Conservation (phyloP, 1,140 invertebrate genomes). For the Macrobrachium nipponense region DNA sequence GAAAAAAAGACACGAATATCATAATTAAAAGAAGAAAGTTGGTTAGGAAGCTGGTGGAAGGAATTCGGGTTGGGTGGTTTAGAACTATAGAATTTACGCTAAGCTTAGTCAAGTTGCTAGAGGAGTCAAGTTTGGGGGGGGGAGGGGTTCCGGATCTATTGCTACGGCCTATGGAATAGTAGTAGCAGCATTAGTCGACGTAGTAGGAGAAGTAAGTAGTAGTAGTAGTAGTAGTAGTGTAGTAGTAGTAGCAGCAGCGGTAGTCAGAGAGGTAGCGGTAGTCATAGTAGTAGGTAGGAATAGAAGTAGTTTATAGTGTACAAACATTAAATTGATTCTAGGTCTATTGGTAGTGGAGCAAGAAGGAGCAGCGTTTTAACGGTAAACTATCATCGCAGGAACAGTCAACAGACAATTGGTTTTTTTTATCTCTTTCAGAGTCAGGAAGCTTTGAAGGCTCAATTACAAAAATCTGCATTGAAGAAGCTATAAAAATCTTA, state of each 20-base stretch:
- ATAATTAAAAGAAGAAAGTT: not conserved
- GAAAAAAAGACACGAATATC: not conserved
- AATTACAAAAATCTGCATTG: constrained; percentile 23
- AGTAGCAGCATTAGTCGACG: constrained; percentile 26
- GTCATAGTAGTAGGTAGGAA: constrained; percentile 10
- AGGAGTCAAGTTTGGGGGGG: no score
- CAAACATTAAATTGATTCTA: constrained; percentile 53
- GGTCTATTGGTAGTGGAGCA: constrained; percentile 46
- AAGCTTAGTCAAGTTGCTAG: constrained; percentile 32
- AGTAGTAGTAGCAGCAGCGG: constrained; percentile 10
- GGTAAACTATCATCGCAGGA: constrained; percentile 57
- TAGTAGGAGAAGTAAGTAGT: constrained; percentile 30
- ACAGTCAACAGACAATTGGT: constrained; percentile 52
- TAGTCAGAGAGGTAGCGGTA: constrained; percentile 19
- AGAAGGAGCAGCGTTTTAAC: constrained; percentile 40
- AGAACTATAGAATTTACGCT: constrained; percentile 35
- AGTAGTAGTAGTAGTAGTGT: constrained; percentile 16
- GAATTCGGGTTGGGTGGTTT: not conserved
- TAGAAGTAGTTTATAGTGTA: constrained; percentile 27
- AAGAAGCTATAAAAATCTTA: constrained; percentile 36
- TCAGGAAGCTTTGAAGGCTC: constrained; percentile 59
- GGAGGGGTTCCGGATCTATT: constrained; percentile 29
- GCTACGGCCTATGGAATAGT: constrained; percentile 36
- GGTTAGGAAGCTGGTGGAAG: not conserved
- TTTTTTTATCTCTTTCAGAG: not conserved